Evolutionary conservation across 2,888 invertebrate genomes (phyloP).

Genomic region (Smittia sp.): DNA sequence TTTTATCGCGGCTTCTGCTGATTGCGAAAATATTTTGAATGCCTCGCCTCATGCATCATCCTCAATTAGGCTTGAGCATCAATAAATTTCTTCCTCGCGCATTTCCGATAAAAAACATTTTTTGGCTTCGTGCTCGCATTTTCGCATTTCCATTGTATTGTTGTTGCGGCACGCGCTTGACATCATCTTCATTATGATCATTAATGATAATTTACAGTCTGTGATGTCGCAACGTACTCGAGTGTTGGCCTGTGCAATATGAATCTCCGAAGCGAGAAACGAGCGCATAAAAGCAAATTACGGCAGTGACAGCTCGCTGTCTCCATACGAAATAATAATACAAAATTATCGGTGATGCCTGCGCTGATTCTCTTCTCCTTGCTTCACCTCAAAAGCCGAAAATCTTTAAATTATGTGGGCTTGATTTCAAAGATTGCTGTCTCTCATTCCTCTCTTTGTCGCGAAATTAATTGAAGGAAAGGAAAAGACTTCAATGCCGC

Average conservation of each 20-base stretch:
- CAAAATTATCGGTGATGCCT: constrained; percentile 20
- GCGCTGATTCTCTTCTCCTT: not conserved
- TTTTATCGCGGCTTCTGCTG: constrained; percentile 29
- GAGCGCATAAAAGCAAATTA: constrained; percentile 37
- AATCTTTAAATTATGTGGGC: constrained; percentile 34
- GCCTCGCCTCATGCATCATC: constrained; percentile 26
- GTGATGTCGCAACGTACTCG: constrained; percentile 16
- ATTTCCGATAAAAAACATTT: not conserved
- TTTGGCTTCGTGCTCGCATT: constrained; percentile 18
- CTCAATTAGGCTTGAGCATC: constrained; percentile 23
- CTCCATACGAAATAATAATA: constrained; percentile 26
- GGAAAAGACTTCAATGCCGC: constrained; percentile 27
- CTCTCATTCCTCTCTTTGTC: not conserved
- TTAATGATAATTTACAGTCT: constrained; percentile 41
- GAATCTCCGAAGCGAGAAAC: constrained; percentile 14
- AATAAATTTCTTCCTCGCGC: not conserved
- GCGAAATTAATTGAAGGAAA: constrained; percentile 5
- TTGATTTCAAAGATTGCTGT: constrained; percentile 4
- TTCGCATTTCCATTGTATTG: constrained; percentile 33
- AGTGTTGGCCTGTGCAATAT: constrained; percentile 32
- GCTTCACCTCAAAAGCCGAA: constrained; percentile 16
- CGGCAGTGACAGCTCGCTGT: constrained; percentile 33
- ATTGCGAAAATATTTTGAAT: constrained; percentile 24
- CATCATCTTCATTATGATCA: constrained; percentile 41
- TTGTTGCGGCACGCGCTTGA: constrained; percentile 40